These are phyloP conservation scores for Rhinolophus ferrumequinum DNA, from an alignment of 2,113 vertebrate genomes.

Conservation along the genomic window DNA sequence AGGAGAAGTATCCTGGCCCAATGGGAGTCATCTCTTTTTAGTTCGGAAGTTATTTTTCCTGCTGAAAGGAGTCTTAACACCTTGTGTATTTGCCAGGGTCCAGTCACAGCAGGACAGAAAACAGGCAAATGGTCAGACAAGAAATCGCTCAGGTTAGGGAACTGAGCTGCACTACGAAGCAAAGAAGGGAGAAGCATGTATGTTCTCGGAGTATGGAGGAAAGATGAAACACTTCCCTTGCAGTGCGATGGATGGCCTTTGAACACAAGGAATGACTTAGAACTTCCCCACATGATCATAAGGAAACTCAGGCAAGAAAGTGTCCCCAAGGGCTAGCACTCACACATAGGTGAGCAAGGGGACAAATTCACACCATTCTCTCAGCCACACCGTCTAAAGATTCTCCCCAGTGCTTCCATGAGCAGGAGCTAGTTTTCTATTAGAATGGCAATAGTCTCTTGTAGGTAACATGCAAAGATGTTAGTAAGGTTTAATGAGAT, in stretches of 20 bases:
- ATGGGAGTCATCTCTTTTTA: not conserved
- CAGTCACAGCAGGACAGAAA: not conserved
- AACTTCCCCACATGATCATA: not conserved
- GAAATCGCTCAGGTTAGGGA: too few relatives aligned
- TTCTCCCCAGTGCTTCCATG: not conserved
- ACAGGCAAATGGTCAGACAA: not conserved
- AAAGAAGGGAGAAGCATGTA: not conserved
- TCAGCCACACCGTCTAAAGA: not conserved
- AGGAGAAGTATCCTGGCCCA: not conserved
- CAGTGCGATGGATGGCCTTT: not conserved
- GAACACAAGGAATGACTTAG: not conserved
- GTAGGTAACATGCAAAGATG: not conserved
- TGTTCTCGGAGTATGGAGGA: not conserved
- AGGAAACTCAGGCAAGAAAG: not conserved
- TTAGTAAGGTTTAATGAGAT: too few relatives aligned
- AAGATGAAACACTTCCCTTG: not conserved
- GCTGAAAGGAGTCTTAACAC: not conserved
- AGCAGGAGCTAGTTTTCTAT: not conserved
- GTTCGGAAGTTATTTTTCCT: not conserved
- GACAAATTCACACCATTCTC: not conserved
- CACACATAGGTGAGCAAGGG: rapidly evolving
- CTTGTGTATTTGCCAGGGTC: not conserved
- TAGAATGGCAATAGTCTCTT: not conserved
- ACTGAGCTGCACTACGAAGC: not conserved
- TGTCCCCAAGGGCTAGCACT: not conserved